Base-by-base conservation (phyloP, 2,113 vertebrate species). In the Tylochromis polylepis region DNA sequence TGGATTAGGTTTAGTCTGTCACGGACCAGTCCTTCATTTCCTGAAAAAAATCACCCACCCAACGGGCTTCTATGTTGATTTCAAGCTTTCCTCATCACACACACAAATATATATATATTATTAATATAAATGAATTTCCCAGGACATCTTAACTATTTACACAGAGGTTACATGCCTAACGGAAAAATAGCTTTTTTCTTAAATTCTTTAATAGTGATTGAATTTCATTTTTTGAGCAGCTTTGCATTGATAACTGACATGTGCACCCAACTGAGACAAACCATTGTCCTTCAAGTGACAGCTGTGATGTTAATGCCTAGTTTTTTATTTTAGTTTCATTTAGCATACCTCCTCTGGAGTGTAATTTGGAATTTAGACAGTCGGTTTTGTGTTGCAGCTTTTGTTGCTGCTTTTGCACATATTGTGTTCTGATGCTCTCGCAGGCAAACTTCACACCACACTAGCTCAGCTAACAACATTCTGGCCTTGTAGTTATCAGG, bases 241-340 rank as follows among this genome's bases (percentile, higher is more conserved):
- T 51, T 51, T 75, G 10, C 31, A 31, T 3, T 29, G 41, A 75
- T 29, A 46, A 49, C 18, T 75, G 43, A 75, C 24, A 29, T 2
- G 6, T 75, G 43, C 29, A 5, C 0, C 16, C 0, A 10, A 75
- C 24, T 20, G 1, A 77, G 43, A 0, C 0, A 1, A 5, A 31
- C 24, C 0, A 29, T 51, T 75, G 15, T 75, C 24, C 0, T 12
- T 29, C 15, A 49, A 75, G 70, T 75, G 27, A 31, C 24, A 49
- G 38, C 67, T 18, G 67, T 29, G 41, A 72, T 72, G 41, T 72
- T 29, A 49, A 49, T 75, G 3, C 22, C 5, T 49, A 8, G 1
- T 29, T 75, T 1, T 75, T 1, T 18, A 20, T 11, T 77, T 51
- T 8, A 51, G 46, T 77, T 77, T 51, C 11, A 51, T 51, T 0